phyloP scores from a whole-genome alignment of 2,888 invertebrate species.

The Philereme transversata region DNA sequence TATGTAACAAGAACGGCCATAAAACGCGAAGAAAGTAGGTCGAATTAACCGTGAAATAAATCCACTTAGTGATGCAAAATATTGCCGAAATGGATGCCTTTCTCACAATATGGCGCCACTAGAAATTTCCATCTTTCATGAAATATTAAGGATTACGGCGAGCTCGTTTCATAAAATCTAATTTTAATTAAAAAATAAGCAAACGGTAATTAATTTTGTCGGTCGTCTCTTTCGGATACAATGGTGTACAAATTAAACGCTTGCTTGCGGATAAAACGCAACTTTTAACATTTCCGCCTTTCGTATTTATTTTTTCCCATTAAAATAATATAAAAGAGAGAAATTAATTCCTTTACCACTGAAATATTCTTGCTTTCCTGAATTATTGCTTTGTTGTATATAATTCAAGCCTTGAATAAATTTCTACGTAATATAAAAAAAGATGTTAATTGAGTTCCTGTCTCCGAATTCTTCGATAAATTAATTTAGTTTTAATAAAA shows the following conservation, averaged over 20 bases:
- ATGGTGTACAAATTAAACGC: conserved; percentile 71
- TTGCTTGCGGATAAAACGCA: conserved; percentile 53
- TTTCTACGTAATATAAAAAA: conserved; percentile 41
- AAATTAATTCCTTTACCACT: conserved; percentile 46
- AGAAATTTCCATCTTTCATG: conserved; percentile 79
- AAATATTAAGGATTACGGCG: conserved; percentile 77
- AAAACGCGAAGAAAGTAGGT: conserved; percentile 60
- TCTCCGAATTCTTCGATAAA: conserved; percentile 51
- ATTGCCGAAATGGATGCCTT: conserved; percentile 73
- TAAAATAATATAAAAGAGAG: conserved; percentile 50
- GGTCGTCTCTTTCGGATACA: conserved; percentile 61
- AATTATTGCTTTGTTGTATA: conserved; percentile 47
- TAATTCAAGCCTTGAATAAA: conserved; percentile 41
- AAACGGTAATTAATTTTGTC: conserved; percentile 74
- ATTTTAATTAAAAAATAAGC: conserved; percentile 81
- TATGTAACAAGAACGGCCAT: conserved; percentile 45
- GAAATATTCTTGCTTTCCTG: conserved; percentile 44
- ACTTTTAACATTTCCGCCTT: conserved; percentile 49
- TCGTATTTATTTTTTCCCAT: conserved; percentile 57
- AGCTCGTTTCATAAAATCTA: conserved; percentile 73
- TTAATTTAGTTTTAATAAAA: conserved; percentile 65
- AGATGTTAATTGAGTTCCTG: conserved; percentile 54
- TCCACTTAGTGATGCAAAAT: conserved; percentile 75
- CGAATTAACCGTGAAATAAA: conserved; percentile 71
- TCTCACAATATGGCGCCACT: conserved; percentile 80